phyloP scores from a whole-genome alignment of 2,113 vertebrate genomes.

The Rostratula benghalensis region DNA sequence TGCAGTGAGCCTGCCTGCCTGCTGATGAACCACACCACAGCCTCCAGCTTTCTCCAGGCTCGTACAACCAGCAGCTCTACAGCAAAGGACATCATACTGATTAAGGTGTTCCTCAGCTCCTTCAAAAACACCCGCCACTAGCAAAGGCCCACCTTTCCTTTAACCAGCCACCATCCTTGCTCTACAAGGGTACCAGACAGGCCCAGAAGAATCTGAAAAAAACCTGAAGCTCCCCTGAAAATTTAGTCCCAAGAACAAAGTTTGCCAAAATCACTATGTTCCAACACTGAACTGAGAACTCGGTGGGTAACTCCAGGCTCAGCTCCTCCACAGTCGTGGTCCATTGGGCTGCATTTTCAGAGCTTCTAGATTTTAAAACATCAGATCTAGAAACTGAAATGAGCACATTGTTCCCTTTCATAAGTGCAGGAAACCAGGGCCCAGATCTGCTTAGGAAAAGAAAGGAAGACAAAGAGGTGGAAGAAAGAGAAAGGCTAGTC shows the following conservation, averaged over 20 bases:
- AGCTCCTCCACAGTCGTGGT: not conserved
- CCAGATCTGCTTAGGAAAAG: not conserved
- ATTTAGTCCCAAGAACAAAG: not conserved
- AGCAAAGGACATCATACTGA: not conserved
- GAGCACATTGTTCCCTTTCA: not conserved
- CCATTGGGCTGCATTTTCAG: not conserved
- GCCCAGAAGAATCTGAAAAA: not conserved
- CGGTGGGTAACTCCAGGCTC: not conserved
- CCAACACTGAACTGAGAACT: not conserved
- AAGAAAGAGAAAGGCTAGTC: not conserved
- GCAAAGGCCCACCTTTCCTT: not conserved
- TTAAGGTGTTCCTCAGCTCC: not conserved
- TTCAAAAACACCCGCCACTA: not conserved
- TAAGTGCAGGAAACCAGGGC: not conserved
- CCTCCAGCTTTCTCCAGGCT: not conserved
- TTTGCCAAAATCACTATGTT: not conserved
- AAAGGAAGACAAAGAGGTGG: no score
- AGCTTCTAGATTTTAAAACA: not conserved
- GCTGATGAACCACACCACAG: not conserved
- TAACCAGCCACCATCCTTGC: not conserved
- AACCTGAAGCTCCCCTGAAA: not conserved
- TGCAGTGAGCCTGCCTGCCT: not conserved
- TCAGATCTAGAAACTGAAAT: not conserved
- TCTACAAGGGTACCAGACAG: not conserved
- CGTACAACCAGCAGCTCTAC: not conserved